Percentiles rank a stretch among this genome's conserved stretches.
Evolutionary conservation across 2,888 invertebrate genomes (phyloP).

Genomic region (Eurytoma adleriae): DNA sequence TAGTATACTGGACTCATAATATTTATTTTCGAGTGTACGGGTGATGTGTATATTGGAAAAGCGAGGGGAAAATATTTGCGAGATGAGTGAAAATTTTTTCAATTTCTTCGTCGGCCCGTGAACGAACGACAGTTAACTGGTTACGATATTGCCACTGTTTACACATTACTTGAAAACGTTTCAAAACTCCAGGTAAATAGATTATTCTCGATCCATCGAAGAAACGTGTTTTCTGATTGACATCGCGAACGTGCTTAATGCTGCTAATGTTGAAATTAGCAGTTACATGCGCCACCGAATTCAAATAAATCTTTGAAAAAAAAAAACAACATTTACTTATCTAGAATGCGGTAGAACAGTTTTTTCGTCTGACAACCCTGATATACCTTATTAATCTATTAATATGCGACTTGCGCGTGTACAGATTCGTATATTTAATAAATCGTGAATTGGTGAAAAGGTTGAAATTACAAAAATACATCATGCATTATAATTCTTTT

Average conservation of each 20-base stretch:
- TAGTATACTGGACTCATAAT: too few relatives aligned
- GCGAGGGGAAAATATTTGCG: background rate
- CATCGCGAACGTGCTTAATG: constrained; percentile 27
- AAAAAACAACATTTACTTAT: too few relatives aligned
- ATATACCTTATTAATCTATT: too few relatives aligned
- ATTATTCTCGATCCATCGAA: constrained; percentile 14
- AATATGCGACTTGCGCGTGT: too few relatives aligned
- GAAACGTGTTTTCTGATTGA: constrained; percentile 37
- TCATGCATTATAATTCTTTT: background rate
- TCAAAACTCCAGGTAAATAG: constrained; percentile 2
- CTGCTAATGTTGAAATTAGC: constrained; percentile 14
- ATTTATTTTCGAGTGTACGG: too few relatives aligned
- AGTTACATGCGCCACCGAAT: background rate
- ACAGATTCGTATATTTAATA: too few relatives aligned
- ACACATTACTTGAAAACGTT: constrained; percentile 13
- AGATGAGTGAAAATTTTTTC: background rate
- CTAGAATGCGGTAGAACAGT: too few relatives aligned
- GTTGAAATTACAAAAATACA: background rate
- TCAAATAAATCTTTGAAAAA: background rate
- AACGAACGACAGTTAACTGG: too few relatives aligned
- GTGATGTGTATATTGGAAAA: too few relatives aligned
- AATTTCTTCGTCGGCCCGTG: too few relatives aligned
- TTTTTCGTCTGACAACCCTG: too few relatives aligned
- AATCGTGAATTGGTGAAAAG: too few relatives aligned
- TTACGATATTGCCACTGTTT: background rate